Evolutionary conservation across 1,140 invertebrate species (phyloP).

Genomic region (Anagrus nilaparvatae): DNA sequence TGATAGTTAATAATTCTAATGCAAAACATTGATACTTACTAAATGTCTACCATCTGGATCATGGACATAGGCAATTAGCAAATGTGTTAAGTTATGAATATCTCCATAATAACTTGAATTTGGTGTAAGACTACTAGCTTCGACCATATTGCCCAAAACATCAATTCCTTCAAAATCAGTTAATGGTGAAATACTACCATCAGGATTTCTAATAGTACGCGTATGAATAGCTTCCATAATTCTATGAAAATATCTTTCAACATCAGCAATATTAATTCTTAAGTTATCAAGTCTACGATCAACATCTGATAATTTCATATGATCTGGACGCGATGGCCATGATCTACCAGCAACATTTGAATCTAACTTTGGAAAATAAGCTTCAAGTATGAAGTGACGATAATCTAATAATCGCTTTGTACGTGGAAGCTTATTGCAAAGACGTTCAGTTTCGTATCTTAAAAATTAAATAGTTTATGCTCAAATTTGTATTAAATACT

Average conservation of each 20-base stretch:
- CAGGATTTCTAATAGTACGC: conserved; percentile 44
- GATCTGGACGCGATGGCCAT: conserved; percentile 52
- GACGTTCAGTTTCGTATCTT: conserved; percentile 61
- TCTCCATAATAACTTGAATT: conserved; percentile 64
- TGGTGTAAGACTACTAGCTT: conserved; percentile 56
- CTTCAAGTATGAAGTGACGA: conserved; percentile 52
- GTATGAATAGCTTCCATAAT: conserved; percentile 65
- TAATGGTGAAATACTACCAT: conserved; percentile 44
- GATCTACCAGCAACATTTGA: conserved; percentile 51
- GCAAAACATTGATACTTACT: conserved; percentile 32
- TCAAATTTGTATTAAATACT: no score
- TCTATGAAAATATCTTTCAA: conserved; percentile 66
- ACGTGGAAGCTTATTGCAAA: conserved; percentile 30
- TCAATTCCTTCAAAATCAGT: conserved; percentile 66
- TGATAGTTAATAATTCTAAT: neutral
- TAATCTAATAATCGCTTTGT: conserved; percentile 50
- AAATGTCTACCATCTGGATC: conserved; percentile 63
- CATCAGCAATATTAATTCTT: conserved; percentile 52
- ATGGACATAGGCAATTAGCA: conserved; percentile 56
- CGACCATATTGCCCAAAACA: conserved; percentile 68
- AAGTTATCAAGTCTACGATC: conserved; percentile 57
- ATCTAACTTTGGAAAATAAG: conserved; percentile 65
- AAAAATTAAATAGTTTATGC: no score
- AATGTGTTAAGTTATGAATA: conserved; percentile 61
- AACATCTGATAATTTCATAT: conserved; percentile 50